Evolutionary conservation across 2,888 invertebrate genomes (phyloP).

Genomic region (Coremacera marginata): DNA sequence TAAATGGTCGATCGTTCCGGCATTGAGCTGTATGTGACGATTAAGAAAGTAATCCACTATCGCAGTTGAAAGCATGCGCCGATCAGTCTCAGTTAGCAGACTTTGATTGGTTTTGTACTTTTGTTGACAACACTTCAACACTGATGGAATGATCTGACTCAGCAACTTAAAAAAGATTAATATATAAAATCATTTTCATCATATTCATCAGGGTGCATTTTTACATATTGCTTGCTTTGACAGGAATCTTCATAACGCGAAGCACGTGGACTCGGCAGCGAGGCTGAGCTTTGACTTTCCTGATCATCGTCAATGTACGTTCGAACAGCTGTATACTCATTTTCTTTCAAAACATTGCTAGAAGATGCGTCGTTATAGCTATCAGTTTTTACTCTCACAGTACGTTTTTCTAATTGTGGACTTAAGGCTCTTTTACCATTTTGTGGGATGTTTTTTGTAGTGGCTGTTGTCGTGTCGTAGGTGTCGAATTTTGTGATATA

Average conservation of each 20-base stretch:
- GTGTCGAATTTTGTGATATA: neutral
- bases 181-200: neutral
- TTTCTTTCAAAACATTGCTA: neutral
- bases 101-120: conserved; percentile 25
- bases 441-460: neutral
- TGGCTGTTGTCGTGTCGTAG: neutral
- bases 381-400: neutral
- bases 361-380: neutral
- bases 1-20: conserved; percentile 15
- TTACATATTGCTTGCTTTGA: neutral
- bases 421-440: neutral
- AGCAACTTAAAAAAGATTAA: conserved; percentile 6
- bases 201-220: neutral
- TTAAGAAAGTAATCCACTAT: conserved; percentile 31
- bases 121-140: conserved; percentile 16
- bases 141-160: conserved; percentile 20
- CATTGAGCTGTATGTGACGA: neutral
- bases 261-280: neutral
- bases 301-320: neutral
- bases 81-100: conserved; percentile 15
- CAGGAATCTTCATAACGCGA: neutral
- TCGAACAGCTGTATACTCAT: neutral
- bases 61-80: conserved; percentile 22
- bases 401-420: neutral
- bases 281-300: neutral